Evolutionary conservation across 1,140 invertebrate genomes (phyloP).

Genomic region (Mylabris phalerata): DNA sequence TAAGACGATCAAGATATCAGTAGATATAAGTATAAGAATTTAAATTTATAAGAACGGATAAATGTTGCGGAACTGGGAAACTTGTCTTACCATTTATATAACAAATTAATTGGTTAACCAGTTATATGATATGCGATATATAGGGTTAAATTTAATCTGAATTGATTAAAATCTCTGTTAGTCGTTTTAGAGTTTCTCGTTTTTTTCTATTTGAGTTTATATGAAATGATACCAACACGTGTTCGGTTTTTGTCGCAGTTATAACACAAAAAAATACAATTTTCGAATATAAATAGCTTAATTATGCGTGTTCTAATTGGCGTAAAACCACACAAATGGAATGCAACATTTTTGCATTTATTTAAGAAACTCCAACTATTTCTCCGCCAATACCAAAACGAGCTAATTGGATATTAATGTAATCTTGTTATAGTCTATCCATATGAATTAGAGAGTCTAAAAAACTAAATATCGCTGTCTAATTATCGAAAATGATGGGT

Average conservation of each 20-base stretch:
- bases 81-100: constrained; percentile 18
- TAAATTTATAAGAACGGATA: constrained; percentile 9
- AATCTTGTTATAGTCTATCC: too few species aligned
- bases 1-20: not conserved
- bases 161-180: not conserved
- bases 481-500: too few species aligned
- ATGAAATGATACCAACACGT: too few species aligned
- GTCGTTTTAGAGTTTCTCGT: not conserved
- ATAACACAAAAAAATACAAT: not conserved
- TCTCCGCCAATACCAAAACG: too few species aligned
- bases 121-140: not conserved
- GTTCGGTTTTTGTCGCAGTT: not conserved
- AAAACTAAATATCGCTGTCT: too few species aligned
- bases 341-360: not conserved
- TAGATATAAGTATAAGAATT: not conserved
- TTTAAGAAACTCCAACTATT: too few species aligned
- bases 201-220: not conserved
- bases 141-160: not conserved
- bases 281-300: constrained; percentile 1
- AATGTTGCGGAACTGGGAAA: constrained; percentile 18
- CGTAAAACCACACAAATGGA: too few species aligned
- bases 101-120: not conserved
- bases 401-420: too few species aligned
- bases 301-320: not conserved
- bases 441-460: too few species aligned